These are phyloP conservation scores for Drosophila yooni DNA, from an alignment of 2,888 invertebrate genomes.

Conservation along the genomic window DNA sequence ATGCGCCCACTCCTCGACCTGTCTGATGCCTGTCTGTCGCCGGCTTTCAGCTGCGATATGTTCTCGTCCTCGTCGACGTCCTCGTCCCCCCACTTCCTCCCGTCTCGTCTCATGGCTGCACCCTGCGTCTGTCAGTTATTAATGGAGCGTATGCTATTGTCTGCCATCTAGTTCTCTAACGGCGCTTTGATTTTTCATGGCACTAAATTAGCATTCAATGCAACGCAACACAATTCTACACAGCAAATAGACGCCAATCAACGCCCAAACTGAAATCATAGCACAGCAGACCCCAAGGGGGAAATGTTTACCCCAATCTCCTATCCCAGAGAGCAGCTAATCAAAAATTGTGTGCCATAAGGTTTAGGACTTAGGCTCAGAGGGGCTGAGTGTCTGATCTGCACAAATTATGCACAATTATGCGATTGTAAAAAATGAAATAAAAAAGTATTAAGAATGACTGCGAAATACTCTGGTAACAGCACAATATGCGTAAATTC, in stretches of 20 bases:
- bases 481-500: not conserved
- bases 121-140: slow-evolving; percentile 75
- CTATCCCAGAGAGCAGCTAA: slow-evolving; percentile 8
- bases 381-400: slow-evolving; percentile 16
- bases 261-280: slow-evolving; percentile 62
- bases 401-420: slow-evolving; percentile 69
- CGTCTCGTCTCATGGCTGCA: slow-evolving; percentile 6
- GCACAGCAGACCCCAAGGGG: slow-evolving; percentile 12
- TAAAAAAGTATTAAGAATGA: not conserved
- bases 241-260: slow-evolving; percentile 70
- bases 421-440: slow-evolving; percentile 14
- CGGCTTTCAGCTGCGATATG: slow-evolving; percentile 47
- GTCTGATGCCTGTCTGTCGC: slow-evolving; percentile 32
- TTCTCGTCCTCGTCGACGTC: slow-evolving; percentile 32
- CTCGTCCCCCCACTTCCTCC: not conserved
- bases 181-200: slow-evolving; percentile 69
- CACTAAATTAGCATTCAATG: slow-evolving; percentile 83
- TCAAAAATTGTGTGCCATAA: slow-evolving; percentile 15
- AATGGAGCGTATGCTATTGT: slow-evolving; percentile 75
- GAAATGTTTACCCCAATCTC: too few relatives aligned
- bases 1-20: slow-evolving; percentile 73
- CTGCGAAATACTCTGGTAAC: slow-evolving; percentile 2
- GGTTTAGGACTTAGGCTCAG: not conserved
- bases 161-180: slow-evolving; percentile 58
- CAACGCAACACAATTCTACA: slow-evolving; percentile 43